Conservation (phyloP, 2,797 vertebrate species). For the Esox masquinongy region DNA sequence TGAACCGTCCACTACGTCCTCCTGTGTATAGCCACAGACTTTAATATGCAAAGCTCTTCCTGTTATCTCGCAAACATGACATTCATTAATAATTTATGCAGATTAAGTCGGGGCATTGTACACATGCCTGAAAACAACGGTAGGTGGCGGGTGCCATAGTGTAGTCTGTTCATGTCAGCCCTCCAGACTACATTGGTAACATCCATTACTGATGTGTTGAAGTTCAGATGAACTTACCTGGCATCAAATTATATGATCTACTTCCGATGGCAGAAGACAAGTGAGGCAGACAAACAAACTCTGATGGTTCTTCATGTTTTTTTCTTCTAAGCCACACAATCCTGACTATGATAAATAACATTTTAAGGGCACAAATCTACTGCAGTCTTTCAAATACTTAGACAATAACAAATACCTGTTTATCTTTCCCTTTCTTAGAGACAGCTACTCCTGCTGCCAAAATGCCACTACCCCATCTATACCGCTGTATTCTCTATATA, state of each 20-base stretch:
- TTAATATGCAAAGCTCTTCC: neutral
- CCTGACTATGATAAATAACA: neutral
- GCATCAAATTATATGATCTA: neutral
- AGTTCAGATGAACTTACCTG: neutral
- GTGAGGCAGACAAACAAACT: neutral
- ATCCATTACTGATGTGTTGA: neutral
- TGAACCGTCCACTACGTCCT: neutral
- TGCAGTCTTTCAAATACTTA: neutral
- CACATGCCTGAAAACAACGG: slow-evolving; percentile 13
- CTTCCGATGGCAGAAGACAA: neutral
- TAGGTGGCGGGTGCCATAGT: neutral
- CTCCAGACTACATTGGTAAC: neutral
- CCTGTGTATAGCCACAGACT: neutral
- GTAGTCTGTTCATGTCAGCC: neutral
- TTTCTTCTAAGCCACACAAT: no score
- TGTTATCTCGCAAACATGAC: slow-evolving; percentile 26
- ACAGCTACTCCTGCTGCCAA: neutral
- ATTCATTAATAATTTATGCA: slow-evolving; percentile 37
- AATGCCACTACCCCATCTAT: neutral
- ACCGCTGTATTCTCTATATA: neutral
- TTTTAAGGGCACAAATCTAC: neutral
- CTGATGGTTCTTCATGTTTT: neutral
- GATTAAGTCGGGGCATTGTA: slow-evolving; percentile 2
- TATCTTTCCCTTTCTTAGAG: neutral
- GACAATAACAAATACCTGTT: neutral